phyloP scores from a whole-genome alignment of 2,888 invertebrate genomes.

The Agrilus biguttatus region DNA sequence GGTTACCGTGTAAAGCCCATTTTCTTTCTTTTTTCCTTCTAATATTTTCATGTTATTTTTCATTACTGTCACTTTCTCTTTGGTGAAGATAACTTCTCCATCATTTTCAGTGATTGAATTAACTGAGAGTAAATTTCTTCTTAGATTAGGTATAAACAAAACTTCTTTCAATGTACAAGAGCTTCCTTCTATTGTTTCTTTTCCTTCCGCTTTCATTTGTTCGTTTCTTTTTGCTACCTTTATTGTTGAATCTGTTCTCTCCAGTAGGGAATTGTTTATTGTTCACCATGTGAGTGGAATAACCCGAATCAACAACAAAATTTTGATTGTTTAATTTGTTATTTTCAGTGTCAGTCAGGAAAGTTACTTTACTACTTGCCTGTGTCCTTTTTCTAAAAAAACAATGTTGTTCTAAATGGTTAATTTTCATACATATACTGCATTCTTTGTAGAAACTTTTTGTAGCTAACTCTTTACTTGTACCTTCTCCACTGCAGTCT shows the following conservation, averaged over 20 bases:
- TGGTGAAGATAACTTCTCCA: background rate
- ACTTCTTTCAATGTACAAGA: background rate
- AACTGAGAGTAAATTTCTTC: constrained; percentile 1
- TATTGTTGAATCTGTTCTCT: background rate
- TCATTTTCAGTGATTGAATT: background rate
- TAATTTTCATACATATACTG: too few species aligned
- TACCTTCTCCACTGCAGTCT: too few species aligned
- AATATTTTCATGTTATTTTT: background rate
- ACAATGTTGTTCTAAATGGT: too few species aligned
- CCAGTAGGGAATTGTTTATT: background rate
- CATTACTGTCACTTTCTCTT: background rate
- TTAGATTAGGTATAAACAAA: constrained; percentile 1
- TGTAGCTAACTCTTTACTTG: too few species aligned
- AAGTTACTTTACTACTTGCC: too few species aligned
- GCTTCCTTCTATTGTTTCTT: background rate
- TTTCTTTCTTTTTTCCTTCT: constrained; percentile 1
- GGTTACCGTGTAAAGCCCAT: too few species aligned
- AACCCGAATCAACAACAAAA: too few species aligned
- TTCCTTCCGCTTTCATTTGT: background rate
- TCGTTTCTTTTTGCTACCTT: constrained; percentile 1
- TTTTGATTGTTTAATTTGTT: background rate
- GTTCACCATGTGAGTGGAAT: too few species aligned
- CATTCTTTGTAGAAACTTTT: too few species aligned
- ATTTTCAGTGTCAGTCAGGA: too few species aligned
- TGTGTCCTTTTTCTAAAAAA: too few species aligned